Evolutionary conservation across 2,113 vertebrate species (phyloP).

Genomic region (Amblyopsis rosae): DNA sequence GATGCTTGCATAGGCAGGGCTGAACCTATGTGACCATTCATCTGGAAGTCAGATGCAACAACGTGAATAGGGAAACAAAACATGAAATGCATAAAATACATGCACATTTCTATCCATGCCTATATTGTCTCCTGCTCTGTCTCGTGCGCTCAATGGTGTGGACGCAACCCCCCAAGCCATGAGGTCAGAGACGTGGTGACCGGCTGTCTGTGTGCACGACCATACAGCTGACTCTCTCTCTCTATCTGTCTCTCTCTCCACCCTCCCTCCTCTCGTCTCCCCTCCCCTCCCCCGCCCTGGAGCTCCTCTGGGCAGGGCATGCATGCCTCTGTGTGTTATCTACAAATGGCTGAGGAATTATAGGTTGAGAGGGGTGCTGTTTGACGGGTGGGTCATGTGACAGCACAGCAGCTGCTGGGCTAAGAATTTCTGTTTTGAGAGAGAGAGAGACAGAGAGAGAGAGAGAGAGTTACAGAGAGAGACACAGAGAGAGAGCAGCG

Average conservation of each 20-base stretch:
- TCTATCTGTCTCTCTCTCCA: background rate
- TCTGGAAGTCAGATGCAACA: no score
- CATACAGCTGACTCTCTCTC: slow-evolving; percentile 17
- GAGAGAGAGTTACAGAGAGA: slow-evolving; percentile 5
- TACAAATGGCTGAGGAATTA: slow-evolving; percentile 74
- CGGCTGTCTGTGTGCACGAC: slow-evolving; percentile 17
- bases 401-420: slow-evolving; percentile 77
- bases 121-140: background rate
- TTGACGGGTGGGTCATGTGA: slow-evolving; percentile 62
- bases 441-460: slow-evolving; percentile 52
- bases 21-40: no score
- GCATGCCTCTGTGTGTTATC: slow-evolving; percentile 73
- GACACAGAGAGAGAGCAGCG: slow-evolving; percentile 7
- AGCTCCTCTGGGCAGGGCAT: slow-evolving; percentile 57
- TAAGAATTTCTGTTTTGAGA: slow-evolving; percentile 78
- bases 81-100: no score
- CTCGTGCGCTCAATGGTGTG: slow-evolving; percentile 8
- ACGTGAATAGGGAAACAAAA: no score
- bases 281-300: slow-evolving; percentile 34
- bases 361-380: slow-evolving; percentile 55
- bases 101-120: no score
- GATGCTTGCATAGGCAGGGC: no score
- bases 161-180: slow-evolving; percentile 30
- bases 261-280: slow-evolving; percentile 12
- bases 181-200: slow-evolving; percentile 74